phyloP scores from a whole-genome alignment of 2,797 vertebrate genomes.

The Borostomias antarcticus region DNA sequence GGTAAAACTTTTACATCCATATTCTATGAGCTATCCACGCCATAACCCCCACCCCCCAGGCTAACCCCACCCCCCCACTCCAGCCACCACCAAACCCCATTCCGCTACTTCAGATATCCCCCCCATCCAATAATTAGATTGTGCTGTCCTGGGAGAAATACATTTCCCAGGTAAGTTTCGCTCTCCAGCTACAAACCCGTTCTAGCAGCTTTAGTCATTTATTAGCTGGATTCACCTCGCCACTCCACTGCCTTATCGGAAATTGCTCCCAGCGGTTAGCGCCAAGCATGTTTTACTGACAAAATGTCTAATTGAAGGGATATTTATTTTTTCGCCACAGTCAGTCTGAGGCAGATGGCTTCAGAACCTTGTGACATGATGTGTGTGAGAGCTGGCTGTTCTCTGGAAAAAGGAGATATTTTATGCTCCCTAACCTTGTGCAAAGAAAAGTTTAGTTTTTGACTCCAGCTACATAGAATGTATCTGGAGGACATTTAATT shows the following conservation, averaged over 20 bases:
- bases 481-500: too few species aligned
- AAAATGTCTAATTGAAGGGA: slow-evolving; percentile 78
- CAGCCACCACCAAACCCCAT: too few species aligned
- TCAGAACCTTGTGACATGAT: not conserved
- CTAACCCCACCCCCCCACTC: too few species aligned
- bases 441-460: not conserved
- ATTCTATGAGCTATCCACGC: not conserved
- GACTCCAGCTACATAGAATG: too few species aligned
- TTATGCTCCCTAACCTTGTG: not conserved
- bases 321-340: slow-evolving; percentile 77
- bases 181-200: slow-evolving; percentile 65
- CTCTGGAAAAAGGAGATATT: not conserved
- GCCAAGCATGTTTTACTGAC: slow-evolving; percentile 67
- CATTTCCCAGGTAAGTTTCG: slow-evolving; percentile 75
- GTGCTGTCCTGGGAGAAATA: slow-evolving; percentile 71
- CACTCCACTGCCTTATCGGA: slow-evolving; percentile 79
- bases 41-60: not conserved
- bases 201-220: slow-evolving; percentile 74
- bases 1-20: not conserved
- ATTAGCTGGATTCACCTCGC: slow-evolving; percentile 82
- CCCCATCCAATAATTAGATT: slow-evolving; percentile 69
- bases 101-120: not conserved
- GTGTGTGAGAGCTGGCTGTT: not conserved
- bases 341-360: slow-evolving; percentile 50
- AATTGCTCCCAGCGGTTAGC: slow-evolving; percentile 78